These are phyloP conservation scores for Stegana nigrithorax DNA, from an alignment of 2,888 invertebrate genomes.

Conservation along the genomic window DNA sequence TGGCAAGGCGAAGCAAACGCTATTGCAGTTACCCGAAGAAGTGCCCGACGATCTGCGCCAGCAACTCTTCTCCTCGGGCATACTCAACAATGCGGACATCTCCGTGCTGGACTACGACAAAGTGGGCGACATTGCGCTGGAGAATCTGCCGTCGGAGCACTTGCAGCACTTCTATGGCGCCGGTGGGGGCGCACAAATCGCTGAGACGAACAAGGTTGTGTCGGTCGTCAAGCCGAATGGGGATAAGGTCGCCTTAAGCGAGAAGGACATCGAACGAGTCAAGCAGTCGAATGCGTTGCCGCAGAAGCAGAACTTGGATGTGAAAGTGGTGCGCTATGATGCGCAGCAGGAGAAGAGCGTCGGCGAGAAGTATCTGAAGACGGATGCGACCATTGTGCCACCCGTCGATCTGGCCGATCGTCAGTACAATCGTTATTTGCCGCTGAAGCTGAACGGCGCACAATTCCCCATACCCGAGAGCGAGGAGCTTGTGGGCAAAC, in stretches of 20 bases:
- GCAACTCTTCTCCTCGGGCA: constrained; percentile 86
- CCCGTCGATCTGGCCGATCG: constrained; percentile 80
- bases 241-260: constrained; percentile 70
- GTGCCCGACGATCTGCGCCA: constrained; percentile 88
- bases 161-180: constrained; percentile 87
- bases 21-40: constrained; percentile 81
- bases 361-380: constrained; percentile 78
- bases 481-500: constrained; percentile 79
- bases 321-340: constrained; percentile 87
- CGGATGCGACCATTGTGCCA: constrained; percentile 78
- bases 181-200: constrained; percentile 82
- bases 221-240: constrained; percentile 76
- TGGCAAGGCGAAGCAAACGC: constrained; percentile 53
- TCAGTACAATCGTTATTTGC: constrained; percentile 85
- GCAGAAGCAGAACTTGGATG: constrained; percentile 77
- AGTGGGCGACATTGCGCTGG: constrained; percentile 85
- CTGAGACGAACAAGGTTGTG: constrained; percentile 78
- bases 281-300: constrained; percentile 60
- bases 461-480: constrained; percentile 87
- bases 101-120: constrained; percentile 90
- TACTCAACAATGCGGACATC: constrained; percentile 87
- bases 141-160: constrained; percentile 86
- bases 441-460: constrained; percentile 85
- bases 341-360: constrained; percentile 80
- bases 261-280: constrained; percentile 71